phyloP scores from a whole-genome alignment of 2,797 vertebrate species.

The Poecilia wingei region DNA sequence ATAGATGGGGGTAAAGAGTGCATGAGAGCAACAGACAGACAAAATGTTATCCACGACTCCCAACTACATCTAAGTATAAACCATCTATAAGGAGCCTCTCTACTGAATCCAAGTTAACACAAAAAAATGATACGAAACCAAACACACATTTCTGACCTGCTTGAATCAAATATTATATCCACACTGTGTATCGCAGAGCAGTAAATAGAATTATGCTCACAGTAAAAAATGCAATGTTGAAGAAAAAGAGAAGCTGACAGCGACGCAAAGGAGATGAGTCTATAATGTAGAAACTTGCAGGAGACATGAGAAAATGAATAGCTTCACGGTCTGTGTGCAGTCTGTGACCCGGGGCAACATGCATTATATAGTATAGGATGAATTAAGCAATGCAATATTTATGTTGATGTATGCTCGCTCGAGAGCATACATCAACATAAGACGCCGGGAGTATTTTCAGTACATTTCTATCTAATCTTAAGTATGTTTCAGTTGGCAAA shows the following conservation, averaged over 20 bases:
- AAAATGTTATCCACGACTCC: not conserved
- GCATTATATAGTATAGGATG: conserved; percentile 70
- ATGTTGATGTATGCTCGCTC: conserved; percentile 46
- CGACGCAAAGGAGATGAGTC: not conserved
- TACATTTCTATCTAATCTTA: not conserved
- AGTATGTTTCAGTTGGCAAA: not conserved
- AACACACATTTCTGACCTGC: not conserved
- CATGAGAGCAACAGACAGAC: not conserved
- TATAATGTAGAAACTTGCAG: not conserved
- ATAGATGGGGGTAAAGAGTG: not conserved
- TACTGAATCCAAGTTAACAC: not conserved
- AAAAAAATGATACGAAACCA: not conserved
- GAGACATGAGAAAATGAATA: conserved; percentile 21
- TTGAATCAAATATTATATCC: not conserved
- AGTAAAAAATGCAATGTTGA: not conserved
- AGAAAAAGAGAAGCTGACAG: not conserved
- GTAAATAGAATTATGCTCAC: not conserved
- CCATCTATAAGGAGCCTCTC: not conserved
- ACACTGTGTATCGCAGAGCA: not conserved
- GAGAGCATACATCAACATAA: not conserved
- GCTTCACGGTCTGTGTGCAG: conserved; percentile 27
- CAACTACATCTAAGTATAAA: not conserved
- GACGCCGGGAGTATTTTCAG: not conserved
- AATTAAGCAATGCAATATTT: conserved; percentile 57
- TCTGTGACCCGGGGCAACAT: conserved; percentile 64